Evolutionary conservation across 2,888 invertebrate species (phyloP), one percentile per base, ranked within the genome.

Genomic region (Mesopsocus fuscifrons): DNA sequence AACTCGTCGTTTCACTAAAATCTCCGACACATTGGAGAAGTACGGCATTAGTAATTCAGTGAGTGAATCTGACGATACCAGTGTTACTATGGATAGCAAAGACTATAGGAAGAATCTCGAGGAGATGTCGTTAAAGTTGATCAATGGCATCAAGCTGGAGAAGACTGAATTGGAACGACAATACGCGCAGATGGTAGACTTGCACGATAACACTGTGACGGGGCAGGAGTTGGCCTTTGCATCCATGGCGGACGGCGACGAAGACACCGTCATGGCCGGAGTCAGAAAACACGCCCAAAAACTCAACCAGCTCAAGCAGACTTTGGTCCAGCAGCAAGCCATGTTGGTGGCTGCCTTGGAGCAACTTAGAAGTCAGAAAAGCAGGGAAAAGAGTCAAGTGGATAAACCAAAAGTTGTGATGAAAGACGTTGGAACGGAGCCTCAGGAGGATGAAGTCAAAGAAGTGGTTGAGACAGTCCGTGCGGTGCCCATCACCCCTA

Each of bases 41-140:
- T 61, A 65, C 52, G 53, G 57, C 2, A 43, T 51, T 9, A 51
- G 54, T 41, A 55, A 51, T 46, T 52, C 55, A 21, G 51, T 49
- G 44, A 51, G 54, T 26, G 47, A 50, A 42, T 45, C 50, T 2
- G 49, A 46, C 43, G 15, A 40, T 4, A 47, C 58, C 11, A 40
- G 48, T 17, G 56, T 56, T 43, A 55, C 56, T 38, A 57, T 59
- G 44, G 68, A 69, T 49, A 66, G 68, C 52, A 72, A 65, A 49
- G 64, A 59, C 55, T 61, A 66, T 0, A 69, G 73, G 52, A 63
- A 71, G n/a, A 81, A 79, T 53, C 62, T 83, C 48, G 82, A 83
- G 53, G 79, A 83, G 56, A 77, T 82, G 52, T 77, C 78, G 2
- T 59, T 79, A 15, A 75, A 74, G 58, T 58, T 78, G 44, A 70